A percentile compares a stretch with the other conserved stretches of the same genome.
These are phyloP conservation scores for Dicerorhinus sumatrensis DNA, from an alignment of 2,113 vertebrate species.

Conservation along the genomic window DNA sequence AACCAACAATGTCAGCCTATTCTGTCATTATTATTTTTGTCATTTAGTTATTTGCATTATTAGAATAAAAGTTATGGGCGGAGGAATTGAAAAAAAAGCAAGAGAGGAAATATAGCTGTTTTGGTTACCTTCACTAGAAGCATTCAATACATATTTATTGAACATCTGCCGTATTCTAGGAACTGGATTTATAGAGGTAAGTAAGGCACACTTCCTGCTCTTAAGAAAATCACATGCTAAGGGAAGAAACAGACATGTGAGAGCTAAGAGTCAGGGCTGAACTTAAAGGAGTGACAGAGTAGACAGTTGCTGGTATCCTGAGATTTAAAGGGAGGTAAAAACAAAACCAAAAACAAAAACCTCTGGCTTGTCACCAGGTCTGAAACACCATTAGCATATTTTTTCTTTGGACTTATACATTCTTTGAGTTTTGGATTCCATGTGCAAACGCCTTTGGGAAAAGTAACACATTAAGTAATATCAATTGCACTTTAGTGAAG, in stretches of 20 bases:
- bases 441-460: neutral
- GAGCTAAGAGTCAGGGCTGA: neutral
- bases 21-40: conserved; percentile 15
- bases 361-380: neutral
- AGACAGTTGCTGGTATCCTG: neutral
- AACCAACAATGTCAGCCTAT: neutral
- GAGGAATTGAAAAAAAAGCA: neutral
- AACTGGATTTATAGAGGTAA: neutral
- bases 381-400: neutral
- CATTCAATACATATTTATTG: neutral
- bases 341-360: neutral
- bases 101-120: neutral
- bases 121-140: neutral
- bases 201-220: neutral
- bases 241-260: neutral
- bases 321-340: neutral
- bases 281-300: neutral
- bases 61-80: neutral
- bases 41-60: neutral
- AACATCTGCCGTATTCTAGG: neutral
- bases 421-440: conserved; percentile 12
- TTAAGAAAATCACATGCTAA: neutral
- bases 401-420: neutral
- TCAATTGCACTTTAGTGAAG: neutral
- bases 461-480: neutral